phyloP scores from a whole-genome alignment of 1,140 invertebrate species.

The Drosophila orosa region DNA sequence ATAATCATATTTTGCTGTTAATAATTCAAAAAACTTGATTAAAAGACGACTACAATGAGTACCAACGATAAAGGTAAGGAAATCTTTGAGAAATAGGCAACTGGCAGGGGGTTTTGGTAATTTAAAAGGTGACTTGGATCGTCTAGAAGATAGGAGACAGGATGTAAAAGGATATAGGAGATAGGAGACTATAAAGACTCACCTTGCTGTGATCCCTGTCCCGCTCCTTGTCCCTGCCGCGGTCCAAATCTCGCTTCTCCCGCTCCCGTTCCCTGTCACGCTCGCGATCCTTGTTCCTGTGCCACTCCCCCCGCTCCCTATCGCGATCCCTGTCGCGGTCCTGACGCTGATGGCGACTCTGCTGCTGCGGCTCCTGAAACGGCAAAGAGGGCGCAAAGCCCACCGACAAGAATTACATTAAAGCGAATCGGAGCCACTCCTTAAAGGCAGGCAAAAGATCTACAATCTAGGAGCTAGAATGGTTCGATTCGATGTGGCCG shows the following conservation, averaged over 20 bases:
- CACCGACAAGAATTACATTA: slow-evolving; percentile 28
- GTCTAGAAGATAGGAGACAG: too few species aligned
- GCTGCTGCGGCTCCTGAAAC: slow-evolving; percentile 52
- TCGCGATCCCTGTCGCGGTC: slow-evolving; percentile 53
- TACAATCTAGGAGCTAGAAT: slow-evolving; percentile 17
- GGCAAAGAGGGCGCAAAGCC: slow-evolving; percentile 23
- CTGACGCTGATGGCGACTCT: slow-evolving; percentile 34
- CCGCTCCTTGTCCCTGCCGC: slow-evolving; percentile 28
- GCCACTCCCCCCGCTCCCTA: slow-evolving; percentile 43
- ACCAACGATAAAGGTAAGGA: neutral
- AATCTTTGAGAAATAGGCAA: too few species aligned
- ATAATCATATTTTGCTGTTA: neutral
- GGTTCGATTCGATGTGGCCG: slow-evolving; percentile 21
- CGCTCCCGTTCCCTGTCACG: slow-evolving; percentile 40
- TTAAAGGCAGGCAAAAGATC: slow-evolving; percentile 1
- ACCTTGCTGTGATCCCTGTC: slow-evolving; percentile 48
- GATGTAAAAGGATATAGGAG: too few species aligned
- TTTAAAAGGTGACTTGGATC: neutral
- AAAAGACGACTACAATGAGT: neutral
- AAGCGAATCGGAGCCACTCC: slow-evolving; percentile 1
- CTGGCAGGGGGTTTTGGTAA: too few species aligned
- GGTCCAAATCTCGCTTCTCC: slow-evolving; percentile 32
- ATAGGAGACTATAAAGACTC: too few species aligned
- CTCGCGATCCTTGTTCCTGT: slow-evolving; percentile 30
- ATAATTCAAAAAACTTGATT: neutral